Evolutionary conservation across 2,113 vertebrate species (phyloP).

Genomic region (Cynoglossus semilaevis): DNA sequence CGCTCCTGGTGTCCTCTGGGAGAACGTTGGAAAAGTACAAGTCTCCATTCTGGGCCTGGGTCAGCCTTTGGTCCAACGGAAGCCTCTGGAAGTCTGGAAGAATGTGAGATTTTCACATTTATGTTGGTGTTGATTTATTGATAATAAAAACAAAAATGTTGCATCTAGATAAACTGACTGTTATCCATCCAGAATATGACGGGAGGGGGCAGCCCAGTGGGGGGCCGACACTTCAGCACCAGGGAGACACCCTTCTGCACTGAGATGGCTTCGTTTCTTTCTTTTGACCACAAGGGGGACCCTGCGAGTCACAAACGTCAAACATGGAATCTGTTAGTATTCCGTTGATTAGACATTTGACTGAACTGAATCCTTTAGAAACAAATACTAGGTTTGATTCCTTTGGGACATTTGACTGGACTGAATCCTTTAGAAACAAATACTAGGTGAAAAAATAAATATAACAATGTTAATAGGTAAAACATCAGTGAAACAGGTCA

Average conservation of each 20-base stretch:
- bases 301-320: slow-evolving; percentile 74
- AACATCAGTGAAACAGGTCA: slow-evolving; percentile 41
- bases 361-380: too few relatives aligned
- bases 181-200: slow-evolving; percentile 99
- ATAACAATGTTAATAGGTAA: too few relatives aligned
- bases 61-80: slow-evolving; percentile 86
- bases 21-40: slow-evolving; percentile 96
- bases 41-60: slow-evolving; percentile 94
- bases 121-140: not conserved
- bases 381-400: not conserved
- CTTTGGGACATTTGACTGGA: too few relatives aligned
- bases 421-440: not conserved
- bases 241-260: slow-evolving; percentile 84
- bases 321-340: too few relatives aligned
- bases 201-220: slow-evolving; percentile 89
- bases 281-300: slow-evolving; percentile 96
- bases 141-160: too few relatives aligned
- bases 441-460: not conserved
- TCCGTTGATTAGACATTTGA: too few relatives aligned
- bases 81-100: slow-evolving; percentile 87
- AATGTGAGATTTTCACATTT: not conserved
- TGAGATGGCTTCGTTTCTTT: slow-evolving; percentile 85
- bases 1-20: slow-evolving; percentile 85
- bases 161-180: slow-evolving; percentile 76
- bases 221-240: slow-evolving; percentile 89